A percentile compares a stretch with the other conserved stretches of the same genome.
Evolutionary conservation across 2,888 invertebrate genomes (phyloP).

Genomic region (Balanococcus diminutus): DNA sequence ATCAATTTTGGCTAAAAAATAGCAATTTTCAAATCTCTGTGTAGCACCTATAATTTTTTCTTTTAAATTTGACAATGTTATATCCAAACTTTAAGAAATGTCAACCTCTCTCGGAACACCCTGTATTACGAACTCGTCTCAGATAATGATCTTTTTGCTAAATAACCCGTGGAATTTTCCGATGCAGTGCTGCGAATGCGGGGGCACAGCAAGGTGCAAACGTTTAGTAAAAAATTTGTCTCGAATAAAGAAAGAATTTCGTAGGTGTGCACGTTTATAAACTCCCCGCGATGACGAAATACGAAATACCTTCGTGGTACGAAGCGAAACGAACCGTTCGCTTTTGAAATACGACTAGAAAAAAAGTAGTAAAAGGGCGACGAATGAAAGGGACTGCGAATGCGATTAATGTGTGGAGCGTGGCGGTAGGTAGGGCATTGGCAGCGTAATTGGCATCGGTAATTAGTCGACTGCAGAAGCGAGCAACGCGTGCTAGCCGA

Average conservation of each 20-base stretch:
- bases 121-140: no score
- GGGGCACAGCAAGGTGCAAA: background rate
- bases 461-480: background rate
- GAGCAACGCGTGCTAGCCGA: background rate
- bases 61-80: no score
- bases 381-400: background rate
- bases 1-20: no score
- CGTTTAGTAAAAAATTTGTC: background rate
- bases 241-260: background rate
- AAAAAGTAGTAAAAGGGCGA: background rate
- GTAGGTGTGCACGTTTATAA: background rate
- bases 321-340: background rate
- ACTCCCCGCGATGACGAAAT: background rate
- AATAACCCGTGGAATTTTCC: conserved; percentile 16
- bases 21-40: no score
- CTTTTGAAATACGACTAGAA: background rate
- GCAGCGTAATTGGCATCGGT: conserved; percentile 9
- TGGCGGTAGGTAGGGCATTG: background rate
- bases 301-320: background rate
- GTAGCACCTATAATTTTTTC: no score
- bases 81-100: no score
- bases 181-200: background rate
- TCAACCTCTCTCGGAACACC: no score
- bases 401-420: background rate
- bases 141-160: background rate